Evolutionary conservation across 1,140 invertebrate genomes (phyloP), one percentile per base, ranked within the genome.

Genomic region (Platyura marginata): DNA sequence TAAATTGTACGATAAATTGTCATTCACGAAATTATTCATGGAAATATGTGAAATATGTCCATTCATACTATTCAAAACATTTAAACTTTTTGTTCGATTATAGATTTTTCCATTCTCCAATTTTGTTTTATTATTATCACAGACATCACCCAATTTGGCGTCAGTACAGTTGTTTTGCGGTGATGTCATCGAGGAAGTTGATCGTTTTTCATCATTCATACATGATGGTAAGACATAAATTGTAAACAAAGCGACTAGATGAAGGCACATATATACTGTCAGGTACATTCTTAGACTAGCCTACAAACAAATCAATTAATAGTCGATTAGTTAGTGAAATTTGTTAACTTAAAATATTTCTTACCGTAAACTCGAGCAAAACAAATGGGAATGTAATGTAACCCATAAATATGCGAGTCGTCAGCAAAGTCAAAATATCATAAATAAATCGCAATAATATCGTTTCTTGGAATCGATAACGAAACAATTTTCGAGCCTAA

Each of bases 331-430:
- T n/a, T n/a, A n/a, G n/a, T n/a, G n/a, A n/a, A n/a, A n/a, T n/a
- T n/a, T n/a, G n/a, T n/a, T n/a, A n/a, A n/a, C n/a, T n/a, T n/a
- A n/a, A n/a, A n/a, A n/a, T n/a, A n/a, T n/a, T n/a, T n/a, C n/a
- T n/a, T 44, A 59, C 59, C 53, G 70, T 63, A 44, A 92, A 78
- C 56, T 93, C 84, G 46, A 93, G 68, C n/a, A 93, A 54, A 42
- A 94, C 72, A 62, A 95, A 94, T 48, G 84, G 82, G 52, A 89
- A 87, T 18, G 83, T 84, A 21, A 83, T 71, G 56, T 94, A 95
- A 20, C 79, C 77, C 70, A 94, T 75, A 37, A 79, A 66, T 20
- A 93, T 53, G 49, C 85, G 71, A n/a, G 87, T 91, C 8, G 73
- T 67, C 20, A 82, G 51, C 52, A 85, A 79, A 21, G 87, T 83